phyloP scores from a whole-genome alignment of 2,113 vertebrate species.

The Edolisoma coerulescens region DNA sequence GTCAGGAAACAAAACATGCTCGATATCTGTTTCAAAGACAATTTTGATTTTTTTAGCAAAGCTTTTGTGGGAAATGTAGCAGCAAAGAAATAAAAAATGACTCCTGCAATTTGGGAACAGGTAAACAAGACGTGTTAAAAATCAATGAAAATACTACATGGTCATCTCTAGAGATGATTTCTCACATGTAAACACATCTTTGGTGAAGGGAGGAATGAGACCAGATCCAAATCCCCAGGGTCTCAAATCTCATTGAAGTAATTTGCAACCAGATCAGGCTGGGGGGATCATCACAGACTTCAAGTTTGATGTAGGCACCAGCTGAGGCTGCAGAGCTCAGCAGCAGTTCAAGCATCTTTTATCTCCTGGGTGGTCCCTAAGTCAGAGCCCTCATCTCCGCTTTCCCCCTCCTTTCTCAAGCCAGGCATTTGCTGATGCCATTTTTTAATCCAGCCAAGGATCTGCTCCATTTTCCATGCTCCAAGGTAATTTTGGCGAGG shows the following conservation, averaged over 20 bases:
- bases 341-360: background rate
- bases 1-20: constrained; percentile 57
- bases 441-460: constrained; percentile 10
- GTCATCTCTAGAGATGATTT: background rate
- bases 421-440: background rate
- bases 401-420: background rate
- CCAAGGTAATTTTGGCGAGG: constrained; percentile 7
- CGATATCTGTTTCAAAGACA: constrained; percentile 13
- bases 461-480: constrained; percentile 54
- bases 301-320: background rate
- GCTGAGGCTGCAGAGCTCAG: background rate
- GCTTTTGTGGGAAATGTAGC: background rate
- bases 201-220: background rate
- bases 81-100: background rate
- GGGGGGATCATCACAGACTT: background rate
- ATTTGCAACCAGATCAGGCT: background rate
- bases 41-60: constrained; percentile 2
- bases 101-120: background rate
- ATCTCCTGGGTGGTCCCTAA: constrained; percentile 42
- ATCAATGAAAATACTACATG: background rate
- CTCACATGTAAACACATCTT: background rate
- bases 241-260: background rate
- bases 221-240: background rate
- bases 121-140: constrained; percentile 5
- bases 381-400: background rate